phyloP scores from a whole-genome alignment of 2,797 vertebrate genomes.

The Enoplosus armatus region DNA sequence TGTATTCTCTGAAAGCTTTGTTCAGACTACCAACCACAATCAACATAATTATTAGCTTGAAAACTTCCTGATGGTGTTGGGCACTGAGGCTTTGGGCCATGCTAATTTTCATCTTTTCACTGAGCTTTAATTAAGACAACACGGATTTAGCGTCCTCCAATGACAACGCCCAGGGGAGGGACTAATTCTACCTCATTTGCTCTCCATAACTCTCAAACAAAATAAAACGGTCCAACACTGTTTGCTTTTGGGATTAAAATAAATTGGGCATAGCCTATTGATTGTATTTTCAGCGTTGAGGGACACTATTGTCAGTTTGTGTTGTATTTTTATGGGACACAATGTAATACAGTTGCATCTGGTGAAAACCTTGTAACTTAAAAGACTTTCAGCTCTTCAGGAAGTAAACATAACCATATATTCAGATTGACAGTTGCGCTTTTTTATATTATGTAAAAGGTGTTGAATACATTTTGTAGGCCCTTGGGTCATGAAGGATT shows the following conservation, averaged over 20 bases:
- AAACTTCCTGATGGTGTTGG: conserved; percentile 58
- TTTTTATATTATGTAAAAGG: conserved; percentile 39
- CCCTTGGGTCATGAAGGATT: conserved; percentile 32
- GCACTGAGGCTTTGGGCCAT: conserved; percentile 53
- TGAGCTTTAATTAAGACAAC: conserved; percentile 80
- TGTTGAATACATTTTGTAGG: conserved; percentile 19
- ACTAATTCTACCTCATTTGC: conserved; percentile 66
- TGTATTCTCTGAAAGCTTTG: conserved; percentile 45
- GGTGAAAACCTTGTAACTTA: neutral
- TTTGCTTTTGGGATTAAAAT: conserved; percentile 45
- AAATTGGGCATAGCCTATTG: conserved; percentile 46
- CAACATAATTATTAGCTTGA: conserved; percentile 72
- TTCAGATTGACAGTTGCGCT: conserved; percentile 30
- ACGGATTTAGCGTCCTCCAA: conserved; percentile 72
- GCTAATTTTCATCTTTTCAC: conserved; percentile 62
- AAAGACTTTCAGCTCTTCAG: neutral
- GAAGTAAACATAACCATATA: conserved; percentile 27
- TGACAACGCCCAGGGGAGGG: conserved; percentile 68
- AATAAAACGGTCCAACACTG: conserved; percentile 46
- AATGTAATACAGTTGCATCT: neutral
- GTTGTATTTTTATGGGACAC: conserved; percentile 18
- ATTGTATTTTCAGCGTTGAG: conserved; percentile 27
- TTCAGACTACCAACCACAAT: conserved; percentile 63
- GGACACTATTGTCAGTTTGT: conserved; percentile 36
- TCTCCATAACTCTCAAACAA: conserved; percentile 48